These are phyloP conservation scores for Misgurnus mizolepis DNA, from an alignment of 2,113 vertebrate species.

Conservation along the genomic window DNA sequence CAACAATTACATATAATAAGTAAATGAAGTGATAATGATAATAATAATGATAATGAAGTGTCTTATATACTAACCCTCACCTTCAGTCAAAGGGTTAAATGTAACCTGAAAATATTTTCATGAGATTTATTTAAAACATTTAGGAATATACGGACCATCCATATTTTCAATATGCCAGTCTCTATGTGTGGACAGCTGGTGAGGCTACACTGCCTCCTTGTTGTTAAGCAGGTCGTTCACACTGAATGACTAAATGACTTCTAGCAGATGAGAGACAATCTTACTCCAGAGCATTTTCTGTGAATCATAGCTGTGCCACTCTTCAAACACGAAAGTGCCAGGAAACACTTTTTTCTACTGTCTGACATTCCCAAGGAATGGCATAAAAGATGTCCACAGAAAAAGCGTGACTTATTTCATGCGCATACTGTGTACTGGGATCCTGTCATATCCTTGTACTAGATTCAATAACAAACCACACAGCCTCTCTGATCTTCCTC, in stretches of 20 bases:
- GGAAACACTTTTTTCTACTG: conserved; percentile 18
- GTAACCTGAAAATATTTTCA: background rate
- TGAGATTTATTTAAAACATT: background rate
- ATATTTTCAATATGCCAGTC: background rate
- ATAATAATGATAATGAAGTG: too few species aligned
- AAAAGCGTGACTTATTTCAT: background rate
- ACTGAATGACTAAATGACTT: conserved; percentile 22
- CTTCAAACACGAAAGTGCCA: conserved; percentile 13
- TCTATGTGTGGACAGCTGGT: conserved; percentile 14
- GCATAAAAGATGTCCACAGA: conserved; percentile 11
- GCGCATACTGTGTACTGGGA: background rate
- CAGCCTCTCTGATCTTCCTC: background rate
- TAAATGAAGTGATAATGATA: too few species aligned
- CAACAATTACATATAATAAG: too few species aligned
- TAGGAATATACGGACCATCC: conserved; percentile 22
- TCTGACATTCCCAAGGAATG: background rate
- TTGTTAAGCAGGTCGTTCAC: conserved; percentile 18
- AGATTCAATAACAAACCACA: background rate
- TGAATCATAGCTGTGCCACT: conserved; percentile 22
- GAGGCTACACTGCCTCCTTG: background rate
- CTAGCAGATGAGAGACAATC: conserved; percentile 24
- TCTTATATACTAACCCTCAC: too few species aligned
- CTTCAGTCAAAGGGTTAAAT: background rate
- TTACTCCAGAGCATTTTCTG: conserved; percentile 12
- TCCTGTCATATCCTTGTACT: background rate